Evolutionary conservation across 2,797 vertebrate genomes (phyloP).

Genomic region (Valencia hispanica): DNA sequence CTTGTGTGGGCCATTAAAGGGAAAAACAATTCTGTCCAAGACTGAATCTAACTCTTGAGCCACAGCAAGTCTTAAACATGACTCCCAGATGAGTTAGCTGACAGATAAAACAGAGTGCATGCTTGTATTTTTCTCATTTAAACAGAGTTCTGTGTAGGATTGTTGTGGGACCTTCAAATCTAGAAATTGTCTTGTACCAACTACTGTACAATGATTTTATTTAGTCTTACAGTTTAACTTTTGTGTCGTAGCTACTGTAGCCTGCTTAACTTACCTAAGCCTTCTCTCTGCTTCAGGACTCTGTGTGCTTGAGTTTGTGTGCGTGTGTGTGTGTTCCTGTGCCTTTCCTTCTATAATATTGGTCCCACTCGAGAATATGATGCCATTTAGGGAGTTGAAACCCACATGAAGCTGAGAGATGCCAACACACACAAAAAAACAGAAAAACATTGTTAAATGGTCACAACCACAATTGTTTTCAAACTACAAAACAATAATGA

Average conservation of each 20-base stretch:
- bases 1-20: conserved; percentile 48
- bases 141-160: conserved; percentile 70
- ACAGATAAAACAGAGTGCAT: conserved; percentile 73
- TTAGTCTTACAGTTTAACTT: conserved; percentile 72
- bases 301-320: conserved; percentile 78
- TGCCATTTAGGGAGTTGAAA: conserved; percentile 65
- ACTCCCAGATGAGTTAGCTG: conserved; percentile 53
- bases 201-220: conserved; percentile 75
- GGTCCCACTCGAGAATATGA: conserved; percentile 81
- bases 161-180: conserved; percentile 79
- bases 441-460: conserved; percentile 37
- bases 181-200: conserved; percentile 73
- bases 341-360: conserved; percentile 79
- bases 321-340: conserved; percentile 76
- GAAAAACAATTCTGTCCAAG: conserved; percentile 33
- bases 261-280: conserved; percentile 80
- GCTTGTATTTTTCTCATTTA: conserved; percentile 72
- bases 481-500: conserved; percentile 18
- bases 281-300: conserved; percentile 81
- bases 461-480: conserved; percentile 53
- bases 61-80: conserved; percentile 39
- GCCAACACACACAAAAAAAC: conserved; percentile 57
- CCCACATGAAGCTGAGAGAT: conserved; percentile 58
- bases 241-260: conserved; percentile 82
- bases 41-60: conserved; percentile 52